Evolutionary conservation across 92 coral and sea anemone species (phyloP).

Genomic region (Palythoa caribaeorum): DNA sequence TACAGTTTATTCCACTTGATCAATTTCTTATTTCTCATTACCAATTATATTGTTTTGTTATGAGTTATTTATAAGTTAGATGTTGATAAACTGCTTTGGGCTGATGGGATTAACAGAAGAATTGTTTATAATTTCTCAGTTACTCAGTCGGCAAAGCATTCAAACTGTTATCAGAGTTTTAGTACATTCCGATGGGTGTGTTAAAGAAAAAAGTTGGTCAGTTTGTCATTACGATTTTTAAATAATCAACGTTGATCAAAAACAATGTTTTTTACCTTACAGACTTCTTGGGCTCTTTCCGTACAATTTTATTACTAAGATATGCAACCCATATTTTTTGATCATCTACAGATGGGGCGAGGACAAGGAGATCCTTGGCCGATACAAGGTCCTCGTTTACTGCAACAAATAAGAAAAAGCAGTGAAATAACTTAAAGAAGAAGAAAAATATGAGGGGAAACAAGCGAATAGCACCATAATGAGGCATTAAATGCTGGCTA

Average conservation of each 20-base stretch:
- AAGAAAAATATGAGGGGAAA: background rate
- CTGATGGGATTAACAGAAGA: too few relatives aligned
- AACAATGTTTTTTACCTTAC: slow-evolving; percentile 62
- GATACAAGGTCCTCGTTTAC: slow-evolving; percentile 93
- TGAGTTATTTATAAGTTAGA: too few relatives aligned
- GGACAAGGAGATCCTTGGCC: slow-evolving; percentile 94
- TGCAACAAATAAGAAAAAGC: slow-evolving; percentile 35
- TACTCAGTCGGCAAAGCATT: too few relatives aligned
- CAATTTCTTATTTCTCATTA: too few relatives aligned
- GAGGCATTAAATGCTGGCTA: background rate
- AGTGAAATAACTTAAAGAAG: background rate
- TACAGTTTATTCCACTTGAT: too few relatives aligned
- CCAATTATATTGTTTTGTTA: too few relatives aligned
- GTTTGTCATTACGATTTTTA: too few relatives aligned
- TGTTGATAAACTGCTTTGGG: too few relatives aligned
- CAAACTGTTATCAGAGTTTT: too few relatives aligned
- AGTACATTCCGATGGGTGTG: too few relatives aligned
- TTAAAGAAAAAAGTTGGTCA: too few relatives aligned
- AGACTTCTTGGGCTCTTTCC: slow-evolving; percentile 86
- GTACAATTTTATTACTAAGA: slow-evolving; percentile 89
- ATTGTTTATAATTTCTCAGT: too few relatives aligned
- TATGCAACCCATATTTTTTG: slow-evolving; percentile 95
- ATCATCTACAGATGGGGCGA: slow-evolving; percentile 90
- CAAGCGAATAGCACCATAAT: background rate
- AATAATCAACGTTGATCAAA: background rate